Evolutionary conservation across 2,888 invertebrate genomes (phyloP), one percentile per base, ranked within the genome.

Genomic region (Ennomos quercinarius): DNA sequence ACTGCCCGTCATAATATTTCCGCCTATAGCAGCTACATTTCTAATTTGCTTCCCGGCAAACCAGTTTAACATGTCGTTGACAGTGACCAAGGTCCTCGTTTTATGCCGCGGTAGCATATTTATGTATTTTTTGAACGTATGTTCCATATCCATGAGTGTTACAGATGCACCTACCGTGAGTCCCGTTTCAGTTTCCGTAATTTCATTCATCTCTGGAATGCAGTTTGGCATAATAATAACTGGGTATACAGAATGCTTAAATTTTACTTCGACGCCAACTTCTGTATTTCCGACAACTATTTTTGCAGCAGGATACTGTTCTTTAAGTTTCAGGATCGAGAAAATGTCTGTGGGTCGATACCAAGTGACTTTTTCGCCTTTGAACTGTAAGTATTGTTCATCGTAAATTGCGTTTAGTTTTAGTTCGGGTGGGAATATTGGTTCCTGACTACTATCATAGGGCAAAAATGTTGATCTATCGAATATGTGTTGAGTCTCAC

Each of bases 41-140:
- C 99, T 93, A 57, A 99, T 98, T 88, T 99, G 99, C 81, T 97
- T 97, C 9, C 99, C 98, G 45, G 98, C 99, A 93, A 99, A 99
- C 95, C 96, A 98, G 79, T 97, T 95, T 47, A 99, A 89, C 97
- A 99, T 99, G 53, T 96, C 94, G 0, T 96, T 92, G 38, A 97
- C 94, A 38, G 96, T 95, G 70, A 86, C 89, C 67, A 95, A 95
- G 51, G 96, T 93, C 73, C 95, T 93, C 5, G 96, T 96, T 83
- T 94, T 95, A 64, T 93, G 77, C 70, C 94, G 94, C 61, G 94
- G 93, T 61, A 93, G 80, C 13, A 74, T 80, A 12, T 93, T 81
- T 17, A 97, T 95, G 71, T 94, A 93, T 51, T 93, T 78, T 57
- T 86, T 93, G 4, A 98, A 91, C 39, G 87, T 87, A 4, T 93